Conservation (phyloP, 2,888 invertebrate species). For the Catocala sponsa region DNA sequence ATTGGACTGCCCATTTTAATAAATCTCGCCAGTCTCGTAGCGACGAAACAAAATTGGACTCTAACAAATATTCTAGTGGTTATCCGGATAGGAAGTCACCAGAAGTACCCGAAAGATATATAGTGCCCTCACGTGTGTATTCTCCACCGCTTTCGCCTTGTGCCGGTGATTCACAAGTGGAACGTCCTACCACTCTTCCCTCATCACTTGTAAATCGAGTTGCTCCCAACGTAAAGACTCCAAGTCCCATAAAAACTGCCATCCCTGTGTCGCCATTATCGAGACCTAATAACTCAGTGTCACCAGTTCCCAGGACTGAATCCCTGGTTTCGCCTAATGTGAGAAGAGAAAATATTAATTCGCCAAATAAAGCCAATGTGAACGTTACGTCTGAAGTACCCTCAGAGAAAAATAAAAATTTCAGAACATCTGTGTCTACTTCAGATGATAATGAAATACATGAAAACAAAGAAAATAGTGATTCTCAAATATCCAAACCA, state of each 20-base stretch:
- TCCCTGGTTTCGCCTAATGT: constrained; percentile 59
- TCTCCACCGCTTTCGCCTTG: constrained; percentile 87
- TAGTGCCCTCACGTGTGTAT: constrained; percentile 80
- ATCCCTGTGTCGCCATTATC: constrained; percentile 68
- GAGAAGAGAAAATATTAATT: constrained; percentile 67
- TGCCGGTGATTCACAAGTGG: constrained; percentile 86
- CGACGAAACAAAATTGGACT: constrained; percentile 74
- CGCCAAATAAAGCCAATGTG: constrained; percentile 59
- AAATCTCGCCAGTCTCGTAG: constrained; percentile 89
- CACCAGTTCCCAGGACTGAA: constrained; percentile 69
- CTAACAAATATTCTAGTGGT: constrained; percentile 70
- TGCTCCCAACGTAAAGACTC: constrained; percentile 74
- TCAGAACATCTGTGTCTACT: constrained; percentile 65
- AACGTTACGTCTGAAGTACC: constrained; percentile 54
- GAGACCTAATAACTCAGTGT: constrained; percentile 64
- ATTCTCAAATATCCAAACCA: constrained; percentile 46
- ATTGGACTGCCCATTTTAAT: constrained; percentile 97
- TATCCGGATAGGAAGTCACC: constrained; percentile 78
- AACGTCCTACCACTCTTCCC: constrained; percentile 80
- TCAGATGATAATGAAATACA: constrained; percentile 59
- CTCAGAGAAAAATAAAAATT: constrained; percentile 62
- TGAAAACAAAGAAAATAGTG: constrained; percentile 54
- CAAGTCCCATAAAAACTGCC: constrained; percentile 80
- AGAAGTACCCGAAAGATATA: constrained; percentile 73
- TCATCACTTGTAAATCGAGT: constrained; percentile 74